Base-by-base conservation (phyloP, 2,113 vertebrate genomes). In the Onychostoma macrolepis region DNA sequence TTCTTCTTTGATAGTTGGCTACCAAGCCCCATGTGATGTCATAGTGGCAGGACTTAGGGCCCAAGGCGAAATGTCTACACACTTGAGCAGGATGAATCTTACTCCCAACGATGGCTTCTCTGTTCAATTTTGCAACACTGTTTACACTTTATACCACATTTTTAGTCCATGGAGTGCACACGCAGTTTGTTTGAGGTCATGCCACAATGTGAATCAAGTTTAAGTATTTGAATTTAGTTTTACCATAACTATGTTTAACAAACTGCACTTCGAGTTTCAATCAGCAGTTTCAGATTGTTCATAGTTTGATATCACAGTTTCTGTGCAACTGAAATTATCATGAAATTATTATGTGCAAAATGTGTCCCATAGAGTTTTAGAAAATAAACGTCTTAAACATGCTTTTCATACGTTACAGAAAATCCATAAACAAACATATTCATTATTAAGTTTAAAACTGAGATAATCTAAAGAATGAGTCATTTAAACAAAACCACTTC, bases 101-200 rank as follows among this genome's bases (percentile, higher is more conserved):
- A 90, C 53, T 84, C 86, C 84, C 80, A 72, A 76, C 38, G 74
- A 91, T 92, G 71, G 90, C 86, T 84, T 88, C 85, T 91, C 84
- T 91, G 91, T 95, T 95, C 86, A 95, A 95, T 95, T 94, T 95
- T 95, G 92, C 93, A 95, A 91, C 85, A 87, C 82, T 94, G 94
- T 95, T 95, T 94, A 94, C 92, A 58, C 86, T 75, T 53, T 80
- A 65, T 75, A 77, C 36, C 90, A n/a, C 80, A 81, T 58, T 28
- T 63, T 9, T 67, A 33, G 71, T 85, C 80, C 45, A 8, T 86
- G 87, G 86, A 89, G 15, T 90, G 92, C 90, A 91, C 71, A 76
- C 82, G 56, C 9, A 87, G 91, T 92, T 88, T 92, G 92, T 95
- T 95, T 95, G 94, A 94, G 95, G 93, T 93, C 92, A 93, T 93